Evolutionary conservation across 1,140 invertebrate species (phyloP), one percentile per base, ranked within the genome.

Genomic region (Macrosteles quadrilineatus): DNA sequence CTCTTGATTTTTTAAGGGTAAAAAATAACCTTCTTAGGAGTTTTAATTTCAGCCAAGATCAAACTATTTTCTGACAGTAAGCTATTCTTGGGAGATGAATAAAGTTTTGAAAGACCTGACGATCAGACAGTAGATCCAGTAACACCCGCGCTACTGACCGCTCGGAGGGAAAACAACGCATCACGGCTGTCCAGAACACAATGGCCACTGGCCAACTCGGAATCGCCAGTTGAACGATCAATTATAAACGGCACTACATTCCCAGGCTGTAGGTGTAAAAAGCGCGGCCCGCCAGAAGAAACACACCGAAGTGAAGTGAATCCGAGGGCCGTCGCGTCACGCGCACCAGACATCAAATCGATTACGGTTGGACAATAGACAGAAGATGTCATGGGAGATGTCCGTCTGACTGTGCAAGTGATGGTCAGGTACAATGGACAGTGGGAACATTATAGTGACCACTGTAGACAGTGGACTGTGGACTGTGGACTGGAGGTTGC

Each of bases 331-430:
- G 14, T 11, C 47, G 4, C 29, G 27, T 63, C 63, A 66, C 63
- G 63, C 63, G 21, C 36, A 21, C 4, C 63, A 66, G 27, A 66
- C 63, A 21, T 43, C 63, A 66, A 66, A 66, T 66, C 63, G 63
- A 66, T 66, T 66, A 66, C 21, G 45, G 27, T n/a, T 43, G 63
- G 63, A 66, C 63, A 66, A 66, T 43, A 21, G 63, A 45, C 27
- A 40, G 36, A 12, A 45, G 63, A 66, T 66, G 63, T 66, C 63
- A 66, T 66, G 63, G 63, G 63, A 66, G 63, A 66, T 66, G 63
- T 45, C 63, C 21, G 63, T 66, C 32, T 9, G 63, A 32, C 63
- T 66, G 63, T 64, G 29, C n/a, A n/a, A 19, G 63, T 66, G 63
- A 66, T 66, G 63, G 62, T 64, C 62, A 64, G 27, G 62, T 27